Percentiles rank a stretch among this genome's conserved stretches.
phyloP scores from a whole-genome alignment of 1,140 invertebrate genomes.

The Leptopilina boulardi region DNA sequence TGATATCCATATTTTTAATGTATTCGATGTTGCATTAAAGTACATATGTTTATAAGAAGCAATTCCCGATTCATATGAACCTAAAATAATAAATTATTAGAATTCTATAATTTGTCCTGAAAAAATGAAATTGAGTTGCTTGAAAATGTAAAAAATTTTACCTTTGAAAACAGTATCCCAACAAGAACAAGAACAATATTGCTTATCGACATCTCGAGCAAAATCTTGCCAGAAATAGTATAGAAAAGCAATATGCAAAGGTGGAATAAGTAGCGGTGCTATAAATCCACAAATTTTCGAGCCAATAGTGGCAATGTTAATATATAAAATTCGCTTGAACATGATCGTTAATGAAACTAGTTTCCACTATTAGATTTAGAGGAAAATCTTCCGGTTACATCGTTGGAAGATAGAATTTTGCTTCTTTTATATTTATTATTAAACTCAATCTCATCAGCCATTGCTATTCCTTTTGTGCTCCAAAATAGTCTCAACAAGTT shows the following conservation, averaged over 20 bases:
- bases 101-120: conserved; percentile 24
- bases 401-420: background rate
- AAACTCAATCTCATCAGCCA: conserved; percentile 27
- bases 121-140: conserved; percentile 43
- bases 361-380: background rate
- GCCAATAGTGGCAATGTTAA: conserved; percentile 65
- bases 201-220: conserved; percentile 80
- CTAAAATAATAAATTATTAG: conserved; percentile 67
- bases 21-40: conserved; percentile 87
- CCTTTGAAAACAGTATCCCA: conserved; percentile 91
- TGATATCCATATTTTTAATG: conserved; percentile 86
- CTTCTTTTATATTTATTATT: conserved; percentile 21
- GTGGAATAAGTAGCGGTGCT: conserved; percentile 76
- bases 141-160: conserved; percentile 54
- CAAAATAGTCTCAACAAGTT: conserved; percentile 14
- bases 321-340: conserved; percentile 62
- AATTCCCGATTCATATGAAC: conserved; percentile 85
- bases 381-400: background rate
- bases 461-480: conserved; percentile 14
- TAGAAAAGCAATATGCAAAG: conserved; percentile 80
- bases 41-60: conserved; percentile 89
- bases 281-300: conserved; percentile 71
- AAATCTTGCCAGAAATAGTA: conserved; percentile 85
- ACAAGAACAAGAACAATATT: conserved; percentile 85
- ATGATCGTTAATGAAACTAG: conserved; percentile 47